Evolutionary conservation across 2,888 invertebrate species (phyloP), one percentile per base, ranked within the genome.

Genomic region (Tetrapedia diversipes): DNA sequence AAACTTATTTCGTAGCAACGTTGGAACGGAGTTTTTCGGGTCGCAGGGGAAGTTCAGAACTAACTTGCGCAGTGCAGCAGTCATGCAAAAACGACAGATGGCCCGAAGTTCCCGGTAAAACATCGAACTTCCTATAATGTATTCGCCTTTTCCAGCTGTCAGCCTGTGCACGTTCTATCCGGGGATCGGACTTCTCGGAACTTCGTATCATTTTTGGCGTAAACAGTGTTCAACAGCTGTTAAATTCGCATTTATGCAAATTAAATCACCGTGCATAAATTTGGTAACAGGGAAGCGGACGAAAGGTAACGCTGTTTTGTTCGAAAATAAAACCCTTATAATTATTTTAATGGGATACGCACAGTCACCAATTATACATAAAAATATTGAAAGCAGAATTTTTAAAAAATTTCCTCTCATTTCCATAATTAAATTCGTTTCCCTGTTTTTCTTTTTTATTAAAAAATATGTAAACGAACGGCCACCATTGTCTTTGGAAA

Each of bases 61-160:
- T 60, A 75, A 80, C 71, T 66, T 66, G 56, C 47, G 49, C 54
- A 56, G 67, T 39, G 68, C 53, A 54, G 63, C 63, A 64, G 77
- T 77, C 64, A 60, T 70, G 74, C 64, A 75, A 75, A 71, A 75
- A 75, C 77, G 68, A 67, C 77, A 73, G 73, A 73, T 77, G 68
- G 77, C 72, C 19, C 53, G n/a, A 63, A 68, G 47, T 68, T 63
- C 24, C 53, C 14, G 3, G 49, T 59, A 54, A 64, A 74, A 73
- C 73, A 68, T 73, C 68, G 63, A 68, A 77, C 61, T 53, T 74
- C 24, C 63, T 47, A 60, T 68, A 73, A 73, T 60, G 64, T 73
- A 73, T 68, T 68, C 77, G 45, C 63, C 60, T 64, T 68, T 77
- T 77, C 41, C 24, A 63, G 27, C 67, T 45, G 53, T 39, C 57